A percentile compares a stretch with the other conserved stretches of the same genome.
These are phyloP conservation scores for Dufourea novaeangliae DNA, from an alignment of 1,140 invertebrate genomes.

Conservation along the genomic window DNA sequence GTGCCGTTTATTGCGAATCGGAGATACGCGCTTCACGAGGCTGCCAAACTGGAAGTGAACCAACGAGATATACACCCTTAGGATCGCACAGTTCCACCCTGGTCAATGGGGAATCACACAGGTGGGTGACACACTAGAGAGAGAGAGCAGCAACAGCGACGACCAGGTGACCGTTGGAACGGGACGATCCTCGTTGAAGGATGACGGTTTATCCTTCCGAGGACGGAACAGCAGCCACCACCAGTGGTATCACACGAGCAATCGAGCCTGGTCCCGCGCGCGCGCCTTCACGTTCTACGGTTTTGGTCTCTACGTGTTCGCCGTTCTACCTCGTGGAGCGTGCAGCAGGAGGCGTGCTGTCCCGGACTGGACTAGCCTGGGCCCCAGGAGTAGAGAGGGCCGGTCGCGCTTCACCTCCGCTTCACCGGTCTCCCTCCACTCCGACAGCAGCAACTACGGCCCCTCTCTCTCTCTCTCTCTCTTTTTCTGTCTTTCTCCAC, in stretches of 20 bases:
- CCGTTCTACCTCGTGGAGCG: constrained; percentile 78
- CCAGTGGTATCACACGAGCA: constrained; percentile 35
- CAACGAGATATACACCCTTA: too few species aligned
- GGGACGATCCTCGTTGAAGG: constrained; percentile 16
- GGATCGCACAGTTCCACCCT: too few species aligned
- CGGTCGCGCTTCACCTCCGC: constrained; percentile 81
- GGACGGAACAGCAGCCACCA: constrained; percentile 47
- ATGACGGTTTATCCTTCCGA: constrained; percentile 31
- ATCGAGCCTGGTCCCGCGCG: constrained; percentile 45
- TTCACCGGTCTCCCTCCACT: constrained; percentile 71
- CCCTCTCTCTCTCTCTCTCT: constrained; percentile 62
- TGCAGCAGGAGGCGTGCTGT: constrained; percentile 82
- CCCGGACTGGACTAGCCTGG: constrained; percentile 80
- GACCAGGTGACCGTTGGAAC: constrained; percentile 28
- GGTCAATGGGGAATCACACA: neutral
- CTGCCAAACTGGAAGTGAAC: constrained; percentile 6
- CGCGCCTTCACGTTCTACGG: constrained; percentile 60
- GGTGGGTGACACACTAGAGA: neutral
- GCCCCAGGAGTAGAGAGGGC: constrained; percentile 78
- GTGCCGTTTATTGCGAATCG: neutral
- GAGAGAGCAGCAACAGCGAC: neutral
- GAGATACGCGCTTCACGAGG: neutral
- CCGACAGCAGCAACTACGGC: constrained; percentile 57
- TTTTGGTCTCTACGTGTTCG: constrained; percentile 63
- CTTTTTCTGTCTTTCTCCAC: constrained; percentile 62